These are phyloP conservation scores for Charadrius vociferus DNA, from an alignment of 2,113 vertebrate species.

Conservation along the genomic window DNA sequence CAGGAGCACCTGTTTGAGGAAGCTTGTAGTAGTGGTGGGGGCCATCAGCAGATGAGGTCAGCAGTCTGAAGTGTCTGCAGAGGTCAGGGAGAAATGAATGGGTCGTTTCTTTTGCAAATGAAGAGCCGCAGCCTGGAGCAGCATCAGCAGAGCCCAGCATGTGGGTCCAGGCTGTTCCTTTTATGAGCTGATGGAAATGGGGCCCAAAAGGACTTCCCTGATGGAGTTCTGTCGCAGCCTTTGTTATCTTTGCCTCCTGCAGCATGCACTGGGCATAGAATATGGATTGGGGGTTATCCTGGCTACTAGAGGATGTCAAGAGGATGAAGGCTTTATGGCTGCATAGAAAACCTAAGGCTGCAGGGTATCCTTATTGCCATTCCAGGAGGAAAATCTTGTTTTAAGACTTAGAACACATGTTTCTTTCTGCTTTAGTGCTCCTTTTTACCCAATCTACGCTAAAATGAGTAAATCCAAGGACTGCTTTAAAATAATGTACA, in stretches of 20 bases:
- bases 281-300: slow-evolving; percentile 7
- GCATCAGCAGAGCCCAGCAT: slow-evolving; percentile 45
- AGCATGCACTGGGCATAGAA: not conserved
- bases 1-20: not conserved
- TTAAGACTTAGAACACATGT: not conserved
- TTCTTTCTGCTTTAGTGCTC: not conserved
- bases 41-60: not conserved
- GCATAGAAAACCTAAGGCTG: not conserved
- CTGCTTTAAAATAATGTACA: not conserved
- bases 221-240: slow-evolving; percentile 24
- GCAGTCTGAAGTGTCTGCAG: slow-evolving; percentile 12
- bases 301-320: not conserved
- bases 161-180: slow-evolving; percentile 55
- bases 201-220: slow-evolving; percentile 30
- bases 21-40: not conserved
- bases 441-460: not conserved
- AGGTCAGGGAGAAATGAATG: slow-evolving; percentile 41
- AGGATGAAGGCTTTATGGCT: not conserved
- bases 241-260: slow-evolving; percentile 31
- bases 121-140: slow-evolving; percentile 44
- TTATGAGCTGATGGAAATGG: slow-evolving; percentile 52
- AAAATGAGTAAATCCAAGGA: not conserved
- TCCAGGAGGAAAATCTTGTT: not conserved
- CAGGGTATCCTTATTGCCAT: not conserved
- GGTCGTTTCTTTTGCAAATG: slow-evolving; percentile 66